phyloP scores from a whole-genome alignment of 2,888 invertebrate genomes.

The Serrognathus titanus region DNA sequence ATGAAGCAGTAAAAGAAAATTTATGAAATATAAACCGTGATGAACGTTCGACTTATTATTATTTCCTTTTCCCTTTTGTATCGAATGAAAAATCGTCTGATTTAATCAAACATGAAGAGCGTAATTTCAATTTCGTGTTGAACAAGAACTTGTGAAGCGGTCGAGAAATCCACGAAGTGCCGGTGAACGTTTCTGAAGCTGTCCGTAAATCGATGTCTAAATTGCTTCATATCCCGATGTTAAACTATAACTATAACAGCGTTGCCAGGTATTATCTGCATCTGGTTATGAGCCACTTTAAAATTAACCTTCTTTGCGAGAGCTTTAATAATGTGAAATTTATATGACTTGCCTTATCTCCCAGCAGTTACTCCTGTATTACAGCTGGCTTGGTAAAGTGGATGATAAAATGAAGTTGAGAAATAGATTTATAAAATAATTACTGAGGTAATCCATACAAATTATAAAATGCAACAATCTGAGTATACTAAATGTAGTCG shows the following conservation, averaged over 20 bases:
- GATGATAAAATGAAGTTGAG: too few species aligned
- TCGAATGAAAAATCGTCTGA: background rate
- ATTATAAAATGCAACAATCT: too few species aligned
- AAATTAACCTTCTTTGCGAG: conserved; percentile 1
- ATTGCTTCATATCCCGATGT: background rate
- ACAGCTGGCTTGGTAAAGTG: too few species aligned
- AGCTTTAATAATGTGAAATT: background rate
- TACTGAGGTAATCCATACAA: too few species aligned
- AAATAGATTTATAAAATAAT: too few species aligned
- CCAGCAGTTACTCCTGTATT: too few species aligned
- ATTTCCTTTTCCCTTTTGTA: background rate
- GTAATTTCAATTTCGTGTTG: background rate
- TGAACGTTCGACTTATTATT: background rate
- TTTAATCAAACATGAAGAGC: background rate
- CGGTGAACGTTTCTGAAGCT: background rate
- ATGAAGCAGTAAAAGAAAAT: too few species aligned
- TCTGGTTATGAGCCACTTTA: background rate
- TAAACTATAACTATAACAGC: background rate
- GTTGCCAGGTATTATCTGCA: background rate
- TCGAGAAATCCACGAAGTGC: background rate
- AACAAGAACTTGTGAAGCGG: background rate
- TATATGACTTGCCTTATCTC: too few species aligned
- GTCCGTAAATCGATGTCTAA: background rate
- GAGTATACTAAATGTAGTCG: too few species aligned
- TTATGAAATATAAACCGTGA: background rate